These are phyloP conservation scores for Atta texana DNA, from an alignment of 1,140 invertebrate genomes.

Conservation along the genomic window DNA sequence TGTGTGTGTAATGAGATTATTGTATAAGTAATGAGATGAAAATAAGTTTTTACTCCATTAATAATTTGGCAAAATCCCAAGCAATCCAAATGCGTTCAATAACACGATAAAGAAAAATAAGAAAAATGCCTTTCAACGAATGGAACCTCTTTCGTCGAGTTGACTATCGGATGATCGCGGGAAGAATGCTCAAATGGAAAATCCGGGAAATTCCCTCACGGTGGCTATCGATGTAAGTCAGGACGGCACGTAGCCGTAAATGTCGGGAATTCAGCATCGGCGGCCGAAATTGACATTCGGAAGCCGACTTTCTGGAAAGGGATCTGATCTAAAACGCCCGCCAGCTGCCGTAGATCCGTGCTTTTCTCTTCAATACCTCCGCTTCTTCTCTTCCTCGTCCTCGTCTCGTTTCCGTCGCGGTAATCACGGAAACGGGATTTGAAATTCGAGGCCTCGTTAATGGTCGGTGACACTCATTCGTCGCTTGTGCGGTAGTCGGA, in stretches of 20 bases:
- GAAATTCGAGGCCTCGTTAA: conserved; percentile 76
- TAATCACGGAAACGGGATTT: conserved; percentile 77
- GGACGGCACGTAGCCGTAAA: conserved; percentile 55
- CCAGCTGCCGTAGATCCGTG: conserved; percentile 62
- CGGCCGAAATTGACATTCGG: conserved; percentile 67
- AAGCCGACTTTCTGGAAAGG: conserved; percentile 59
- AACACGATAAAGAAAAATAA: not conserved
- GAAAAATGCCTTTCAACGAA: conserved; percentile 23
- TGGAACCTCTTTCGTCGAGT: conserved; percentile 14
- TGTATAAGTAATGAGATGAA: not conserved
- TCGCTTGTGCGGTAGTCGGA: conserved; percentile 68
- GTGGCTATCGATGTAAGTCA: conserved; percentile 57
- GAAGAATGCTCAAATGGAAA: conserved; percentile 55
- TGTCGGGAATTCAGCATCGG: conserved; percentile 54
- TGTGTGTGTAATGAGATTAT: not conserved
- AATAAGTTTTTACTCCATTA: not conserved
- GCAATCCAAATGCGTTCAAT: not conserved
- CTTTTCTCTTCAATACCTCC: conserved; percentile 45
- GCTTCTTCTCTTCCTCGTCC: conserved; percentile 14
- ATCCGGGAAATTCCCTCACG: conserved; percentile 53
- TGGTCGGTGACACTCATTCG: conserved; percentile 73
- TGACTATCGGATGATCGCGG: conserved; percentile 50
- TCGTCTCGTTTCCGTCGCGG: conserved; percentile 68
- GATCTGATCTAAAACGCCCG: conserved; percentile 53
- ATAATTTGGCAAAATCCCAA: not conserved